A percentile compares a stretch with the other conserved stretches of the same genome.
Conservation (phyloP, 2,888 invertebrate genomes). For the Patella caerulea region DNA sequence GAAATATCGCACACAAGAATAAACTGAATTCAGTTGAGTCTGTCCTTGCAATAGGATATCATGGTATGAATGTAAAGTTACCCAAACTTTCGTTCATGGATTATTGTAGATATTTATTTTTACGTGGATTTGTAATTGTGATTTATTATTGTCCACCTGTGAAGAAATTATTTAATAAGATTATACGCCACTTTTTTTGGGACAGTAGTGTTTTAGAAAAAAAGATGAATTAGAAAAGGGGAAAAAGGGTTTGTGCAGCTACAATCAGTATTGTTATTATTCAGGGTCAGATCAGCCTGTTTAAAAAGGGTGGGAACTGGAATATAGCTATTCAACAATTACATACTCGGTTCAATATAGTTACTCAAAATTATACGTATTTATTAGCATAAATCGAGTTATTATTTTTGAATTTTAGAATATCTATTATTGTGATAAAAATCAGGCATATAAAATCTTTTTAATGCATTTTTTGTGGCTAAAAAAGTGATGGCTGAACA, state of each 20-base stretch:
- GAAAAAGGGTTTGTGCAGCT: background rate
- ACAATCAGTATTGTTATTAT: no score
- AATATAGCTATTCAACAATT: no score
- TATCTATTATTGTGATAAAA: no score
- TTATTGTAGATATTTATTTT: slow-evolving; percentile 10
- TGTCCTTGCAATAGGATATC: slow-evolving; percentile 37
- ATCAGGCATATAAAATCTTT: no score
- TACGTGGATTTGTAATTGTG: background rate
- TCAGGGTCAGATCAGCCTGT: no score
- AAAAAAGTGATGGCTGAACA: no score
- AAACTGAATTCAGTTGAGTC: slow-evolving; percentile 40
- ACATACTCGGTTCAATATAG: no score
- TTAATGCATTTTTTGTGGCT: no score
- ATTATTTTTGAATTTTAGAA: no score
- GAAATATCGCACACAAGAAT: slow-evolving; percentile 32
- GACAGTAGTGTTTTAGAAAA: background rate
- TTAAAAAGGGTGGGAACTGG: no score
- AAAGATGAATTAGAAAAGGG: background rate
- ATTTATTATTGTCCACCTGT: slow-evolving; percentile 11
- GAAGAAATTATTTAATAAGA: slow-evolving; percentile 12
- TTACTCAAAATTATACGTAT: no score
- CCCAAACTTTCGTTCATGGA: slow-evolving; percentile 7
- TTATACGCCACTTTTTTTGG: background rate
- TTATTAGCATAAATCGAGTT: no score
- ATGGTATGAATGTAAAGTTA: slow-evolving; percentile 25